These are phyloP conservation scores for Arrhamphus sclerolepis DNA, from an alignment of 2,797 vertebrate species.

Conservation along the genomic window DNA sequence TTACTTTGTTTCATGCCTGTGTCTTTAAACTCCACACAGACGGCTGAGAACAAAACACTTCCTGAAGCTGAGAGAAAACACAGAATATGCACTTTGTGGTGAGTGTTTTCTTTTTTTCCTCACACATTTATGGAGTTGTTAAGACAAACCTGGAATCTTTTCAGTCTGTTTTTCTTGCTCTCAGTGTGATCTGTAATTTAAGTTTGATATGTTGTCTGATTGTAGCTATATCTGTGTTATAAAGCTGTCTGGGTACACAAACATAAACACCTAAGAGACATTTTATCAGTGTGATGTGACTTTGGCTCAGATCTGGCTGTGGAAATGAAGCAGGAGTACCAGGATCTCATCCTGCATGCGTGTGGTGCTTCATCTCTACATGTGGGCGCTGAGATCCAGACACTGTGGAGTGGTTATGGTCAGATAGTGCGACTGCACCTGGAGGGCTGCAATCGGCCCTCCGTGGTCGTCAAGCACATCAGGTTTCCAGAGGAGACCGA, in stretches of 20 bases:
- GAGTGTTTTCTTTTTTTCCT: no score
- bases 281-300: background rate
- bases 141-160: no score
- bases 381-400: slow-evolving; percentile 74
- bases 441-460: slow-evolving; percentile 69
- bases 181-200: no score
- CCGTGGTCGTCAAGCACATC: slow-evolving; percentile 81
- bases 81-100: no score
- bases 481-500: slow-evolving; percentile 66
- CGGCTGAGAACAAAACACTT: no score
- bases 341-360: slow-evolving; percentile 72
- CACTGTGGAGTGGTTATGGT: slow-evolving; percentile 82
- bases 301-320: slow-evolving; percentile 12
- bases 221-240: no score
- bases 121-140: no score
- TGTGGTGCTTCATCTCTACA: slow-evolving; percentile 70
- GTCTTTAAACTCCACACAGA: slow-evolving; percentile 13
- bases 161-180: no score
- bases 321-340: slow-evolving; percentile 77
- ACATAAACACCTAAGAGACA: no score
- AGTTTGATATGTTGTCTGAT: no score
- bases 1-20: background rate
- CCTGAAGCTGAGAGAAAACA: no score
- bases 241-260: no score
- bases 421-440: slow-evolving; percentile 78